Evolutionary conservation across 2,888 invertebrate species (phyloP).

Genomic region (Coelopa pilipes): DNA sequence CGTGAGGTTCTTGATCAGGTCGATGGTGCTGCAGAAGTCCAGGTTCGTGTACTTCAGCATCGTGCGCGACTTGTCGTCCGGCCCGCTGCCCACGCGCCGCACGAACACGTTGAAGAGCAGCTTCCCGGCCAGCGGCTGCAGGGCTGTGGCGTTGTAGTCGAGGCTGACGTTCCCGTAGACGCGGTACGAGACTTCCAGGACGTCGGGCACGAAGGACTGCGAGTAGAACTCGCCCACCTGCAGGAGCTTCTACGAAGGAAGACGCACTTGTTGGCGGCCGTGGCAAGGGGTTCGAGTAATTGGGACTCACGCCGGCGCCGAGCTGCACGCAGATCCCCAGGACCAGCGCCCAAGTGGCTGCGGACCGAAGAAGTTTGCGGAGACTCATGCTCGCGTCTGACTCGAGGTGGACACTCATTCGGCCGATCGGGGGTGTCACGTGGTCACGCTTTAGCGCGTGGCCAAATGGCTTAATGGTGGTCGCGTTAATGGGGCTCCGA

Average conservation of each 20-base stretch:
- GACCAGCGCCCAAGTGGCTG: not conserved
- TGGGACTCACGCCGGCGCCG: not conserved
- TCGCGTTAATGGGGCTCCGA: conserved; percentile 19
- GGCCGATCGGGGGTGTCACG: not conserved
- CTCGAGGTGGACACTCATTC: conserved; percentile 9
- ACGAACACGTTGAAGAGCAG: conserved; percentile 54
- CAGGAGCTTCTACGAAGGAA: conserved; percentile 38
- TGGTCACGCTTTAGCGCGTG: not conserved
- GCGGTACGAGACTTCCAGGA: conserved; percentile 46
- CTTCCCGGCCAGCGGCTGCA: conserved; percentile 53
- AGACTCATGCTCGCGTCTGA: not conserved
- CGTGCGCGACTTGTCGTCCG: conserved; percentile 34
- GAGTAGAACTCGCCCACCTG: conserved; percentile 51
- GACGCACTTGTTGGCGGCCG: not conserved
- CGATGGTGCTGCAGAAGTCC: conserved; percentile 56
- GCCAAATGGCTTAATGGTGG: conserved; percentile 6
- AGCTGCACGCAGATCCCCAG: not conserved
- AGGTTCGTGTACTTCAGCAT: conserved; percentile 51
- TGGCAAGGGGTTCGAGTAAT: not conserved
- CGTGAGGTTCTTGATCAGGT: conserved; percentile 51
- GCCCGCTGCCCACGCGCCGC: conserved; percentile 45
- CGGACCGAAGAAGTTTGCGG: not conserved
- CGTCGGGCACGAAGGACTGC: conserved; percentile 56
- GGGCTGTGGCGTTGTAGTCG: conserved; percentile 52
- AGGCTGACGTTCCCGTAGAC: conserved; percentile 43